phyloP scores from a whole-genome alignment of 92 coral and sea anemone genomes.

The Palythoa grandiflora region DNA sequence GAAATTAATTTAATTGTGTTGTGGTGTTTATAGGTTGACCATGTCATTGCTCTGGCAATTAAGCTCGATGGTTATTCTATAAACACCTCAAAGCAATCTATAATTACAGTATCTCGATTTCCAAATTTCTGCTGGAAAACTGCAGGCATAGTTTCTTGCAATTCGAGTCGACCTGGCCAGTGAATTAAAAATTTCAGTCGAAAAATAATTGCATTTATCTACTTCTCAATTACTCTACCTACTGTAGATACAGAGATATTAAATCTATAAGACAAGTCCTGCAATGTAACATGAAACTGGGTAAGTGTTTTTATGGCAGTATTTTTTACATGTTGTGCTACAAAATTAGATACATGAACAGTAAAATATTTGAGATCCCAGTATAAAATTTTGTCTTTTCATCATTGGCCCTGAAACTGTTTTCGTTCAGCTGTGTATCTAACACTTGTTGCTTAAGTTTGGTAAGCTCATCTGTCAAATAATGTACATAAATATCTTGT shows the following conservation, averaged over 20 bases:
- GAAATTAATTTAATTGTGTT: too few relatives aligned
- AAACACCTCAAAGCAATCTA: conserved; percentile 33
- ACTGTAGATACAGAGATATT: conserved; percentile 29
- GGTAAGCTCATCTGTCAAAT: conserved; percentile 15
- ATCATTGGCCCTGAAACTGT: conserved; percentile 23
- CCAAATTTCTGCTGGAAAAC: conserved; percentile 36
- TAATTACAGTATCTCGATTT: conserved; percentile 23
- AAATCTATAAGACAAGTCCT: conserved; percentile 57
- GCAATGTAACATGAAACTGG: conserved; percentile 48
- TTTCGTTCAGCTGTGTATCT: conserved; percentile 5
- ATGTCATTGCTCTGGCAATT: conserved; percentile 30
- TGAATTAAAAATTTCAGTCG: conserved; percentile 32
- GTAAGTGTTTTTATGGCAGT: conserved; percentile 29
- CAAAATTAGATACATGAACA: conserved; percentile 49
- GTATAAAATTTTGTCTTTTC: conserved; percentile 28
- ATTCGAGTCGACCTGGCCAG: conserved; percentile 52
- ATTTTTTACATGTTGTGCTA: conserved; percentile 42
- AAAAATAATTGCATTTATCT: conserved; percentile 45
- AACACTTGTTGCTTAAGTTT: conserved; percentile 14
- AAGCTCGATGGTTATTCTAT: conserved; percentile 16
- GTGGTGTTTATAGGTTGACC: too few relatives aligned
- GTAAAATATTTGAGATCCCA: conserved; percentile 57
- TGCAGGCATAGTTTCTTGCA: conserved; percentile 50
- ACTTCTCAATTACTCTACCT: conserved; percentile 30
- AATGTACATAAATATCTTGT: conserved; percentile 6